A percentile compares a stretch with the other conserved stretches of the same genome.
Evolutionary conservation across 2,797 vertebrate species (phyloP).

Genomic region (Australoheros facetus): DNA sequence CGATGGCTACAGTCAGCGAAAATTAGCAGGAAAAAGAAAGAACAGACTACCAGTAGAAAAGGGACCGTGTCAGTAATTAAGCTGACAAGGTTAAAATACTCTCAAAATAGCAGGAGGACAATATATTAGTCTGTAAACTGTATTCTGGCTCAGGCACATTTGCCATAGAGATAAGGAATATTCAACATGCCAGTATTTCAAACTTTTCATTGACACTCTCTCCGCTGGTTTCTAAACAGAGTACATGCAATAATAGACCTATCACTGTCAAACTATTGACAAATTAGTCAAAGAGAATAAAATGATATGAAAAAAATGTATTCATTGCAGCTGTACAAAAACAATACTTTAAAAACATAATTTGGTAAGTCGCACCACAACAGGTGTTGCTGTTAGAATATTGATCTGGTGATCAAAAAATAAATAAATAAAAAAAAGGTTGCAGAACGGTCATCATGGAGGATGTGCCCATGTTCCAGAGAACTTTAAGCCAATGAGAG

Average conservation of each 20-base stretch:
- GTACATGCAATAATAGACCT: no score
- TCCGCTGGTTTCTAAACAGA: no score
- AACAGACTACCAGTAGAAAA: background rate
- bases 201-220: no score
- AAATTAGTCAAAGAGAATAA: no score
- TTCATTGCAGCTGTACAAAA: no score
- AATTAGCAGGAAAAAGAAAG: constrained; percentile 3
- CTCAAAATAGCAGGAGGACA: background rate
- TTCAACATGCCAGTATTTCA: background rate
- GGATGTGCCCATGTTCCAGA: background rate
- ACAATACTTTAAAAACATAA: no score
- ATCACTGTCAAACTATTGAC: no score
- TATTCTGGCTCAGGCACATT: background rate
- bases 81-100: background rate
- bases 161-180: background rate
- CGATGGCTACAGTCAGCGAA: constrained; percentile 12
- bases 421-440: background rate
- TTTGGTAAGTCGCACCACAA: background rate
- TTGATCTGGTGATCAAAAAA: background rate
- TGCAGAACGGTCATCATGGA: background rate
- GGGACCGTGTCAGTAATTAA: background rate
- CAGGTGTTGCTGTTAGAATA: background rate
- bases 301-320: no score
- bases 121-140: background rate
- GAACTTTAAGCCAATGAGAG: background rate